Evolutionary conservation across 2,797 vertebrate genomes (phyloP).

Genomic region (Gallinago stenura): DNA sequence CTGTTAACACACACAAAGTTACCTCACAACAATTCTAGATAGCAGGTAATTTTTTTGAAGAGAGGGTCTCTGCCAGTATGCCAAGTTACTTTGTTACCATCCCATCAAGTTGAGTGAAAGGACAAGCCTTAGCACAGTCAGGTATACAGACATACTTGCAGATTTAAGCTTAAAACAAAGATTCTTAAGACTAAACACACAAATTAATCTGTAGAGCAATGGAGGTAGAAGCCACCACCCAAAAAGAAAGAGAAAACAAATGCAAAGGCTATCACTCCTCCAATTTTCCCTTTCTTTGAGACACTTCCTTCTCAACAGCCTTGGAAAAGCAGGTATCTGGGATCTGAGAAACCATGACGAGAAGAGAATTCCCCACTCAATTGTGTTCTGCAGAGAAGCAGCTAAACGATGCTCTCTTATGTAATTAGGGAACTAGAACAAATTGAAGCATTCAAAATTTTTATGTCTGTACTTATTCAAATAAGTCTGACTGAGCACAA

Average conservation of each 20-base stretch:
- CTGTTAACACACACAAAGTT: neutral
- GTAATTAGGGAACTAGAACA: neutral
- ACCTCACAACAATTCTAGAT: neutral
- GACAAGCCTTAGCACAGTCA: neutral
- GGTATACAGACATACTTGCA: neutral
- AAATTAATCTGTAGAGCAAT: neutral
- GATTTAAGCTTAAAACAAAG: neutral
- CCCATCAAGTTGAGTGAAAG: neutral
- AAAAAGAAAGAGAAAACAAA: neutral
- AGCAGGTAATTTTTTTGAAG: fast-evolving
- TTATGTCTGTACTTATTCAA: neutral
- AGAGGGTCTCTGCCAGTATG: neutral
- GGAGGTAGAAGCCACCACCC: neutral
- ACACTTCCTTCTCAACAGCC: neutral
- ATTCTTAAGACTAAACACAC: neutral
- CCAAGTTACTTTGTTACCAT: neutral
- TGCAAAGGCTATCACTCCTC: neutral
- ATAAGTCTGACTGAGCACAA: neutral
- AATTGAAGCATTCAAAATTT: neutral
- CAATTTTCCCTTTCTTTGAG: neutral
- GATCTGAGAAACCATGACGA: neutral
- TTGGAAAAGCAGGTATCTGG: neutral
- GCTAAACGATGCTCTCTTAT: neutral
- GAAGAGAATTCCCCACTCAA: neutral
- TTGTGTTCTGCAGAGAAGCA: neutral